These are phyloP conservation scores for Eustalomyia histrio DNA, from an alignment of 2,888 invertebrate species.

Conservation along the genomic window DNA sequence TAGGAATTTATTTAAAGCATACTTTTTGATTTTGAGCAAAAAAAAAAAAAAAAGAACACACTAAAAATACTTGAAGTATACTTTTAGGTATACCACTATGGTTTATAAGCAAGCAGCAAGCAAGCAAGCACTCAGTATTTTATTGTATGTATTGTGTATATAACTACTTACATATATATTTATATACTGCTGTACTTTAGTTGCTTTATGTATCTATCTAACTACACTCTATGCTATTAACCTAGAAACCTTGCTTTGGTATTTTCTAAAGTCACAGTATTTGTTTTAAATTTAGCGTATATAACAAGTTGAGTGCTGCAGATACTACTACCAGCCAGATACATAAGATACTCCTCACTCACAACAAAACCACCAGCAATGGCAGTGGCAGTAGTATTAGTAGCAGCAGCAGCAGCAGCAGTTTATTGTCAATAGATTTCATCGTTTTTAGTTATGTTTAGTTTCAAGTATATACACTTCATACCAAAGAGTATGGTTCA, in stretches of 20 bases:
- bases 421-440: constrained; percentile 50
- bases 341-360: not conserved
- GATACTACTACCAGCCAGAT: constrained; percentile 24
- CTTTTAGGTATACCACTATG: constrained; percentile 50
- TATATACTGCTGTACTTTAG: not conserved
- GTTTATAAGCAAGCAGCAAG: not conserved
- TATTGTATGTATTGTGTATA: not conserved
- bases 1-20: constrained; percentile 52
- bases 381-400: not conserved
- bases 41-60: no score
- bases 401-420: not conserved
- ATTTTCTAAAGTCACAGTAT: constrained; percentile 56
- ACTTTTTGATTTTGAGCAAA: constrained; percentile 51
- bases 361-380: no score
- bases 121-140: constrained; percentile 11
- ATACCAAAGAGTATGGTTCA: not conserved
- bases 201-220: not conserved
- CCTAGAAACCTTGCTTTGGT: constrained; percentile 61
- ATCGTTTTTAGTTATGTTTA: constrained; percentile 46
- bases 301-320: constrained; percentile 52
- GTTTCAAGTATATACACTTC: not conserved
- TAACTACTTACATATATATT: not conserved
- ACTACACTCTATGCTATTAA: constrained; percentile 52
- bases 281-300: constrained; percentile 63
- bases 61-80: constrained; percentile 51